Evolutionary conservation across 1,140 invertebrate species (phyloP).

Genomic region (Neotoxoptera formosana): DNA sequence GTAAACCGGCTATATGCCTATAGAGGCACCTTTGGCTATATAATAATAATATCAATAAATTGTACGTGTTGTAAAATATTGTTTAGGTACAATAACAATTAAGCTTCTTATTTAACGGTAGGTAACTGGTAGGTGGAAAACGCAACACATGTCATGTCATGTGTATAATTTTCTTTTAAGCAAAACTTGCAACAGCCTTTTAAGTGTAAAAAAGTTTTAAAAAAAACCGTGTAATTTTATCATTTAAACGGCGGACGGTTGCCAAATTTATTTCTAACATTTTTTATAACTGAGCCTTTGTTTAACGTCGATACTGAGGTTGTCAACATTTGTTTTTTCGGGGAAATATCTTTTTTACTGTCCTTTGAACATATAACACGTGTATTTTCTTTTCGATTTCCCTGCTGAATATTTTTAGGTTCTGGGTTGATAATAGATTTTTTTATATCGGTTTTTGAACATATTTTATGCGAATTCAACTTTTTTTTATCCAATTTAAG

Average conservation of each 20-base stretch:
- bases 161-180: not conserved
- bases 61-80: not conserved
- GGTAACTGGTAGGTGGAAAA: not conserved
- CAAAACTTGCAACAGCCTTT: not conserved
- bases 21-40: no score
- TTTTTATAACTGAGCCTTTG: not conserved
- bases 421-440: not conserved
- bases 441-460: no score
- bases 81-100: not conserved
- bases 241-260: slow-evolving; percentile 12
- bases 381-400: not conserved
- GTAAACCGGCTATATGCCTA: not conserved
- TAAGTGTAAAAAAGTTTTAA: not conserved
- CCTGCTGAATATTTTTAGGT: not conserved
- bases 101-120: not conserved
- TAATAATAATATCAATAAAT: no score
- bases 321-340: not conserved
- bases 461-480: not conserved
- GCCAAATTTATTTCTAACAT: not conserved
- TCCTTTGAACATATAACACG: not conserved
- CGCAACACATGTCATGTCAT: not conserved
- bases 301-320: not conserved
- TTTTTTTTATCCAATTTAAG: not conserved
- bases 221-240: not conserved
- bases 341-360: not conserved